A percentile compares a stretch with the other conserved stretches of the same genome.
Conservation (phyloP, 2,888 invertebrate species). For the Mesopsocus fuscifrons region DNA sequence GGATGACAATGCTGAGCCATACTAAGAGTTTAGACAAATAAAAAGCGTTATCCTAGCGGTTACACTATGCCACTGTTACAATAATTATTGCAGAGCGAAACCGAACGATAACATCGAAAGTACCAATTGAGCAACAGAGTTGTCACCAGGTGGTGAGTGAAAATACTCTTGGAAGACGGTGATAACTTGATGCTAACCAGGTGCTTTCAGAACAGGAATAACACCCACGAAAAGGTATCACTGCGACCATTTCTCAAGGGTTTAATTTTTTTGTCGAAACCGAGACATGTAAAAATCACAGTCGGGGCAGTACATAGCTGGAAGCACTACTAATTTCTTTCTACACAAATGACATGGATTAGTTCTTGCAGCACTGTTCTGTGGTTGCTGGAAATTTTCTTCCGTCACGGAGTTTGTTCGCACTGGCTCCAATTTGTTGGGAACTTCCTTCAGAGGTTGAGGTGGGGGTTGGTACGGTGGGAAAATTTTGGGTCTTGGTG, state of each 20-base stretch:
- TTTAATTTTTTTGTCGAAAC: slow-evolving; percentile 44
- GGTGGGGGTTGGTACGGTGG: slow-evolving; percentile 45
- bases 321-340: slow-evolving; percentile 59
- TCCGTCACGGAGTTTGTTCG: slow-evolving; percentile 19
- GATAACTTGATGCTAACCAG: no score
- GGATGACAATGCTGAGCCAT: no score
- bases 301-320: slow-evolving; percentile 70
- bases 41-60: no score
- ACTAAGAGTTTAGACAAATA: no score
- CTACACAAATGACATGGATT: slow-evolving; percentile 70
- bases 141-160: no score
- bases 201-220: no score
- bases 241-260: not conserved
- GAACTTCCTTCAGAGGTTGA: slow-evolving; percentile 28
- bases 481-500: slow-evolving; percentile 9
- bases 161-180: no score
- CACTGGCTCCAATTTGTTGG: slow-evolving; percentile 11
- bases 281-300: slow-evolving; percentile 86
- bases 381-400: slow-evolving; percentile 21
- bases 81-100: no score
- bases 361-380: slow-evolving; percentile 29
- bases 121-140: no score
- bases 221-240: no score
- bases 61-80: no score
- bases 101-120: no score